phyloP scores from a whole-genome alignment of 2,113 vertebrate genomes.

The Gymnocephalus cernua region DNA sequence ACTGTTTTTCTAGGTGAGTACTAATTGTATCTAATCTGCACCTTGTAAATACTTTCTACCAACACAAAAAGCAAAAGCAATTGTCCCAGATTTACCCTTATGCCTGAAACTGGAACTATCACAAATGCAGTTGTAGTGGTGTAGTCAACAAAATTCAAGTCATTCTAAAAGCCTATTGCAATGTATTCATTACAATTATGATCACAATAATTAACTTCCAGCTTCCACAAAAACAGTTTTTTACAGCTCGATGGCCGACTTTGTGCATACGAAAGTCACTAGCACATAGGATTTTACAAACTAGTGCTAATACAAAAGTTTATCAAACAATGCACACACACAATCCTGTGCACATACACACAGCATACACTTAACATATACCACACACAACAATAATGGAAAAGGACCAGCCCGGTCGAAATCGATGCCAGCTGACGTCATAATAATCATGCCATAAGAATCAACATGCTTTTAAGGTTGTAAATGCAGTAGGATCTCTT shows the following conservation, averaged over 20 bases:
- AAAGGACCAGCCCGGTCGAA: constrained; percentile 62
- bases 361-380: constrained; percentile 22
- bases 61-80: constrained; percentile 40
- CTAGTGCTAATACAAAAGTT: constrained; percentile 62
- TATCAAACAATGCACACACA: constrained; percentile 52
- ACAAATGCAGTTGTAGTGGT: constrained; percentile 60
- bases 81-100: constrained; percentile 37
- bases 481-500: constrained; percentile 35
- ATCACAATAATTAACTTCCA: constrained; percentile 48
- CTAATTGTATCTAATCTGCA: constrained; percentile 36
- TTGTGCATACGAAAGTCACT: constrained; percentile 71
- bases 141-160: constrained; percentile 58
- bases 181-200: constrained; percentile 48
- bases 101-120: constrained; percentile 45
- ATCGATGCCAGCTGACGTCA: constrained; percentile 29
- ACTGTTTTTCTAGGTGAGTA: constrained; percentile 40
- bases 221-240: constrained; percentile 32
- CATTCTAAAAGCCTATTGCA: constrained; percentile 63
- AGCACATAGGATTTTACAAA: constrained; percentile 59
- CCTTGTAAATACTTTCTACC: constrained; percentile 31
- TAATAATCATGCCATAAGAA: constrained; percentile 56
- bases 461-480: constrained; percentile 47
- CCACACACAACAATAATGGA: constrained; percentile 25
- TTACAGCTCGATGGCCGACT: constrained; percentile 48
- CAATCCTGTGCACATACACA: constrained; percentile 15